These are phyloP conservation scores for Linhomoeus sp. DNA, from an alignment of 2,888 invertebrate genomes.

Conservation along the genomic window DNA sequence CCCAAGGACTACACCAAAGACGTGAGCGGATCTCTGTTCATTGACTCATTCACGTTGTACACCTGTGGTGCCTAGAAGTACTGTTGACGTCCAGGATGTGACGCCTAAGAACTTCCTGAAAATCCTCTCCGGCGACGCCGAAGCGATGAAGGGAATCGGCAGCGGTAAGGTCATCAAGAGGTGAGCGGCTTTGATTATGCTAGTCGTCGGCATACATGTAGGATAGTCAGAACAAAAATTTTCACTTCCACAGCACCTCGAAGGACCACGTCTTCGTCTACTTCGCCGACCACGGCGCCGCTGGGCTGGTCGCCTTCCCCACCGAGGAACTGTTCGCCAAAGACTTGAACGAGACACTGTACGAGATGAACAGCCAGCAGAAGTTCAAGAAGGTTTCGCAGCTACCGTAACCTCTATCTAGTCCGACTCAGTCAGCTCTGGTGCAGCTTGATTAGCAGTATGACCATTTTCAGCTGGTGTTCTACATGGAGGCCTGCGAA, in stretches of 20 bases:
- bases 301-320: constrained; percentile 39
- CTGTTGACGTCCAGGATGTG: constrained; percentile 30
- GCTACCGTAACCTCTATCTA: neutral
- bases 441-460: too few relatives aligned
- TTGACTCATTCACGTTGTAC: neutral
- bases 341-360: constrained; percentile 28
- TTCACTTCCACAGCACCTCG: constrained; percentile 13
- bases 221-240: neutral
- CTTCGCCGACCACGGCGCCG: constrained; percentile 43
- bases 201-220: too few relatives aligned
- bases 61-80: too few relatives aligned
- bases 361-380: constrained; percentile 32
- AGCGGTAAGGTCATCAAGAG: constrained; percentile 35
- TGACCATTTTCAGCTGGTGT: constrained; percentile 32
- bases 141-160: constrained; percentile 33
- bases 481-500: constrained; percentile 44
- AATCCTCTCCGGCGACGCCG: constrained; percentile 36
- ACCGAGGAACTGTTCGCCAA: constrained; percentile 27
- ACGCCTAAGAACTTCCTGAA: constrained; percentile 39
- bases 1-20: constrained; percentile 37
- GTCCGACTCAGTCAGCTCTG: neutral
- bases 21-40: neutral
- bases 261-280: constrained; percentile 42
- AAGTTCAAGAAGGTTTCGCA: constrained; percentile 32
- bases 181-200: too few relatives aligned